A percentile compares a stretch with the other conserved stretches of the same genome.
Conservation (phyloP, 2,797 vertebrate genomes). For the Remorina albescens region DNA sequence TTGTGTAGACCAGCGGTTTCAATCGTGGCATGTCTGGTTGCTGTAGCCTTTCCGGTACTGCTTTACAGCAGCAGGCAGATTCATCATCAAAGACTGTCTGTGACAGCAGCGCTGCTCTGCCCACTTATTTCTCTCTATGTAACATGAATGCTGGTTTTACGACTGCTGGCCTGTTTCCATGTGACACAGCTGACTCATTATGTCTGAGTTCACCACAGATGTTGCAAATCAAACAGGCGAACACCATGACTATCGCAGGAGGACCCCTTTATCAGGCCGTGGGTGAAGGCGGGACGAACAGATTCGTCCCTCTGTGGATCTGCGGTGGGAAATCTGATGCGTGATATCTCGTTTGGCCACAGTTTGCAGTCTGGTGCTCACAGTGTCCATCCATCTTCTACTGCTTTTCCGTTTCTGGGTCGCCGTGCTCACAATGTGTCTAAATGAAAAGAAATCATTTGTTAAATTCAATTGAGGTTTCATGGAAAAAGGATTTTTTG, state of each 20-base stretch:
- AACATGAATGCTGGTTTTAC: conserved; percentile 34
- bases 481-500: too few species aligned
- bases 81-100: conserved; percentile 1
- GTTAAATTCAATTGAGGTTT: background rate
- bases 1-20: background rate
- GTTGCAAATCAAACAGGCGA: background rate
- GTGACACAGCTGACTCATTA: conserved; percentile 33
- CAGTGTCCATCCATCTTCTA: too few species aligned
- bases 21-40: background rate
- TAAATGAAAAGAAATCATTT: too few species aligned
- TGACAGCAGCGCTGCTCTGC: too few species aligned
- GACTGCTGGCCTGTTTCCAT: conserved; percentile 12
- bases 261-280: conserved; percentile 8
- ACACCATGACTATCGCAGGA: conserved; percentile 20
- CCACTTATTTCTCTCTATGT: conserved; percentile 1
- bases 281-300: conserved; percentile 12
- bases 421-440: too few species aligned
- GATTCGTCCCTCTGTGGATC: background rate
- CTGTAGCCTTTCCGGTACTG: background rate
- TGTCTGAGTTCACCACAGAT: conserved; percentile 20
- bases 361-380: background rate
- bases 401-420: background rate
- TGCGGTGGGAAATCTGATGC: conserved; percentile 1
- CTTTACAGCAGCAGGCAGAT: too few species aligned
- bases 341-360: conserved; percentile 16